phyloP scores from a whole-genome alignment of 2,888 invertebrate genomes.

The Drosophila aldrichi region DNA sequence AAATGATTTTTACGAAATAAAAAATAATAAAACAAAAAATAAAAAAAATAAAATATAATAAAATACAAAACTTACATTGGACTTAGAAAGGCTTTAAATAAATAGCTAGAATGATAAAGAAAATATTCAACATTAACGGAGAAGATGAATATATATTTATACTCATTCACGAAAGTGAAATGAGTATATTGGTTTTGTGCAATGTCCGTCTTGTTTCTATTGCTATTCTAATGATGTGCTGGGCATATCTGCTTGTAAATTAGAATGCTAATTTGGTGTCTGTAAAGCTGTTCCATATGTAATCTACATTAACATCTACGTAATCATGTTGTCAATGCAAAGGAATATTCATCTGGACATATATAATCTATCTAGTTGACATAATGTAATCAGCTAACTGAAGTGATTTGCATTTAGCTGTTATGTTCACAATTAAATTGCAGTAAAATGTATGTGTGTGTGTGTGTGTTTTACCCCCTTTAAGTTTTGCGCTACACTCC shows the following conservation, averaged over 20 bases:
- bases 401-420: background rate
- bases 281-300: background rate
- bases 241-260: background rate
- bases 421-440: background rate
- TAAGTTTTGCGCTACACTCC: background rate
- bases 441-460: background rate
- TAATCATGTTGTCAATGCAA: background rate
- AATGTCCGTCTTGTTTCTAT: too few species aligned
- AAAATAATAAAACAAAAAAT: too few species aligned
- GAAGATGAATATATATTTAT: too few species aligned
- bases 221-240: too few species aligned
- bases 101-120: too few species aligned
- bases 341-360: background rate
- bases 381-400: background rate
- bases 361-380: background rate
- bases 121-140: too few species aligned
- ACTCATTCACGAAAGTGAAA: too few species aligned
- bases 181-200: too few species aligned
- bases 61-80: too few species aligned
- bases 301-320: background rate
- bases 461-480: background rate
- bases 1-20: too few species aligned
- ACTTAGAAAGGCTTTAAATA: too few species aligned
- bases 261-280: background rate
- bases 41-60: too few species aligned